Base-by-base conservation (phyloP, 2,797 vertebrate species). In the Sternarchorhynchus goeldii region DNA sequence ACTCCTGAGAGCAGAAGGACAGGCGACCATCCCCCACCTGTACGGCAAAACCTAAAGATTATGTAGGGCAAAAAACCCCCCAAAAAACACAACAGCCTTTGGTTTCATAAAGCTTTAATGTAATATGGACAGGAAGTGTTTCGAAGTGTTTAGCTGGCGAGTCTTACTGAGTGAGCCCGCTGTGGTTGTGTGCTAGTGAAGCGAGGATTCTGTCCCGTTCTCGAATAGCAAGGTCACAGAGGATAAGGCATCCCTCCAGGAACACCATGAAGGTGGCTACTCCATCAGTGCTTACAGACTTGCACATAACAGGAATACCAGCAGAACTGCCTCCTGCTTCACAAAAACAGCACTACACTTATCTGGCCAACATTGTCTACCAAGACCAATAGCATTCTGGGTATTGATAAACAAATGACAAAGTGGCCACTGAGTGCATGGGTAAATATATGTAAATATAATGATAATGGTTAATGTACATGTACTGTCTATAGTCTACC, bases 1-100 rank as follows among this genome's bases (percentile, higher is more conserved):
- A 86, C 90, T 88, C 78, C 75, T 82, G 85, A 88, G 88, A 89
- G 82, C 86, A 70, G 83, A 85, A 70, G 76, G 80, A 83, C 81
- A 82, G 86, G 85, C 82, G 45, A 69, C 78, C 12, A 55, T 66
- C 50, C 12, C 25, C 65, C 71, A 59, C 57, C 56, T 32, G 60
- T 63, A 55, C 69, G 64, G 36, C 62, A 79, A 45, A 64, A 69
- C 64, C 67, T 84, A 74, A 73, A 82, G 82, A 84, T 84, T 79
- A 79, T 84, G 73, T 50, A 70, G 53, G 29, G n/a, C 4, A 7
- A n/a, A 56, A n/a, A n/a, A n/a, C n/a, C n/a, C n/a, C n/a, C n/a
- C n/a, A 63, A 70, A 53, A 63, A 68, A 53, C 39, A 63, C 60
- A 59, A 45, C 41, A 78, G 17, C 31, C 5, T 0, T 75, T 77